Percentiles rank a stretch among this genome's conserved stretches.
These are phyloP conservation scores for Thalpophila matura DNA, from an alignment of 2,888 invertebrate genomes.

Conservation along the genomic window DNA sequence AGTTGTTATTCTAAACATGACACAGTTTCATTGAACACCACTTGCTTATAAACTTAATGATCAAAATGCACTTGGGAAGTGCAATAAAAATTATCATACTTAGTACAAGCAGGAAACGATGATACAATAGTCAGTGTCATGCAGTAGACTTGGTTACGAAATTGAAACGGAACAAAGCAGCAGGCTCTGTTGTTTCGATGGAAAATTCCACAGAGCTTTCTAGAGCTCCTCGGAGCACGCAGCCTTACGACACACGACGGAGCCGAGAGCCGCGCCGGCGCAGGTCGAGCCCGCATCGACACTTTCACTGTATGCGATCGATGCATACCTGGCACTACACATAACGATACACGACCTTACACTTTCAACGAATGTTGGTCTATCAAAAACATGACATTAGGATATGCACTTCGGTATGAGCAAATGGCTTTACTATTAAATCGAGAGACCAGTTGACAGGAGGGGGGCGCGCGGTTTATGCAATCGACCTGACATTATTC, in stretches of 20 bases:
- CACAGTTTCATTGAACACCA: constrained; percentile 41
- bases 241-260: constrained; percentile 77
- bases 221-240: constrained; percentile 74
- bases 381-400: constrained; percentile 40
- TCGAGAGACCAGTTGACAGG: neutral
- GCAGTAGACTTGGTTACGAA: constrained; percentile 56
- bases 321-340: constrained; percentile 53
- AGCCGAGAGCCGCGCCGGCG: constrained; percentile 57
- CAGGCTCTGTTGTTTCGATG: constrained; percentile 63
- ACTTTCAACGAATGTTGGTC: constrained; percentile 63
- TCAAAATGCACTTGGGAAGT: constrained; percentile 37
- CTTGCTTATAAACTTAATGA: constrained; percentile 46
- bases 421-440: neutral
- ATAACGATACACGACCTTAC: constrained; percentile 66
- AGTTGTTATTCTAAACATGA: constrained; percentile 56
- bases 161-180: constrained; percentile 67
- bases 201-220: constrained; percentile 84
- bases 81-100: constrained; percentile 49
- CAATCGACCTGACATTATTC: constrained; percentile 51
- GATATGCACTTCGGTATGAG: neutral
- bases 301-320: constrained; percentile 83
- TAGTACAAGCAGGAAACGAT: constrained; percentile 52
- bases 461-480: constrained; percentile 27
- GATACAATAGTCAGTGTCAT: constrained; percentile 39
- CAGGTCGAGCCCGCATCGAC: constrained; percentile 64